Base-by-base conservation (phyloP, 2,888 invertebrate genomes). In the Penaeus monodon region DNA sequence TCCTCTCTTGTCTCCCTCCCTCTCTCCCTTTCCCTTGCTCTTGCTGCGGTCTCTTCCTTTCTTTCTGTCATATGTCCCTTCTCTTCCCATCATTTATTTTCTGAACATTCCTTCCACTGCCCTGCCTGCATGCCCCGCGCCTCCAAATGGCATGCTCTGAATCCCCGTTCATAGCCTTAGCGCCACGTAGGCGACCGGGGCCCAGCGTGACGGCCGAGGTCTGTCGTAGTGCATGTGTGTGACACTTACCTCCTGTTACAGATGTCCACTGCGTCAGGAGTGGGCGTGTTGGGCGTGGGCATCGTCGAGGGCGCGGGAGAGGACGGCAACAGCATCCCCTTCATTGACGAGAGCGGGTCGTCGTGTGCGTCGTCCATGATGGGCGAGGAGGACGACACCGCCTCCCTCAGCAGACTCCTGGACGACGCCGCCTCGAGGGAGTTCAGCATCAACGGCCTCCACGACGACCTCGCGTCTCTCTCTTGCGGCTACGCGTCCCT, bases 331-430 rank as follows among this genome's bases (percentile, higher is more conserved):
- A 74, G 70, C 29, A 90, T 90, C 38, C 88, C 87, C 57, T 90
- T 88, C 81, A 90, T 90, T 44, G 90, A 90, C 76, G 90, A 90
- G 65, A 88, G 88, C 57, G 88, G 90, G 33, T 88, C 90, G 14
- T 89, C 89, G 4, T 88, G 88, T 27, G 82, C 88, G n/a, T 90
- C 90, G 24, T 90, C 90, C 49, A 80, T 73, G 79, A 76, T 82
- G 86, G 86, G 81, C 24, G 87, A 88, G 24, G 86, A 84, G n/a
- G 89, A 89, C 22, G 86, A 86, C 79, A 83, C 90, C 12, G 80
- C 84, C 44, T 90, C 90, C 27, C 74, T 90, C 38, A 88, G 85
- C 38, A 79, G 87, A 44, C 84, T 90, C 20, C 63, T 90, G 68
- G 88, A 88, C 27, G 88, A 88, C 63, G 88, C 88, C 10, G 90